Evolutionary conservation across 2,113 vertebrate species (phyloP).

Genomic region (Ptyas mucosa): DNA sequence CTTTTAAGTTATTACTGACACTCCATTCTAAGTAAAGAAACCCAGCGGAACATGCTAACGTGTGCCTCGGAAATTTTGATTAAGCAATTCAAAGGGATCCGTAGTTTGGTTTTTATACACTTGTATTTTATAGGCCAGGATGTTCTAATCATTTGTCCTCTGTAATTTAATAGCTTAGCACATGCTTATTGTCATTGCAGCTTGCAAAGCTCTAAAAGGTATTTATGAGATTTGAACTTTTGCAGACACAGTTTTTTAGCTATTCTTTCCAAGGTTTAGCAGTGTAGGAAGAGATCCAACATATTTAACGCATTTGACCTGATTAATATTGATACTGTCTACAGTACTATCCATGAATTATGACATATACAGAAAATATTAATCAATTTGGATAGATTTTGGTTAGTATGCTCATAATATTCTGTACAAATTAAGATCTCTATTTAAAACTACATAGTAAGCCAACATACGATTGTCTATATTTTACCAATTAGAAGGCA

Average conservation of each 20-base stretch:
- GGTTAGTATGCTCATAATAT: not conserved
- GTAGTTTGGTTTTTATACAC: not conserved
- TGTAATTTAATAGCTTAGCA: not conserved
- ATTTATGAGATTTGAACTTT: not conserved
- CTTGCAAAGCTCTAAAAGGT: not conserved
- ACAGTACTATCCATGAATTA: not conserved
- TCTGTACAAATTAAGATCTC: not conserved
- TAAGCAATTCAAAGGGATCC: not conserved
- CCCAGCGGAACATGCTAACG: not conserved
- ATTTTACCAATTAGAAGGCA: not conserved
- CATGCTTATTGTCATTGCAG: not conserved
- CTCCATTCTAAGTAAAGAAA: not conserved
- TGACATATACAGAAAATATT: not conserved
- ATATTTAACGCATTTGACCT: not conserved
- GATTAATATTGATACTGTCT: not conserved
- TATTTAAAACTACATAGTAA: not conserved
- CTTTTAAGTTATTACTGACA: not conserved
- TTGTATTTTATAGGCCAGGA: not conserved
- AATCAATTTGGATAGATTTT: not conserved
- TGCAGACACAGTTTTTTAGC: not conserved
- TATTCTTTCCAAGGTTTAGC: not conserved
- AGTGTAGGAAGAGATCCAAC: not conserved
- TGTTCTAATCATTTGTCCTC: not conserved
- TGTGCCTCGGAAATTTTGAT: too few species aligned
- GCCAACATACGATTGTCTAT: not conserved